Evolutionary conservation across 2,888 invertebrate species (phyloP).

Genomic region (Clistopyga incitator): DNA sequence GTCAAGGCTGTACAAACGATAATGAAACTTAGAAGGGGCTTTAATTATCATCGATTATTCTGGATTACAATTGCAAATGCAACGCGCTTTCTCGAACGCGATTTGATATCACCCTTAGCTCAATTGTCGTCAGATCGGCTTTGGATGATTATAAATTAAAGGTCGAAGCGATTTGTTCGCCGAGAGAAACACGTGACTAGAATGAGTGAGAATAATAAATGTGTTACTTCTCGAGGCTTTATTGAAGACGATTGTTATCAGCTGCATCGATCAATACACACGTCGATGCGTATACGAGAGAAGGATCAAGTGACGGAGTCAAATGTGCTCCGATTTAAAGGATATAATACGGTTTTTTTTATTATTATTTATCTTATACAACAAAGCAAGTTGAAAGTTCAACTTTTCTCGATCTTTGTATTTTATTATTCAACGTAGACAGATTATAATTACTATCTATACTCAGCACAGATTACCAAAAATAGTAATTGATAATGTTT

Average conservation of each 20-base stretch:
- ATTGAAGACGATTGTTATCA: constrained; percentile 34
- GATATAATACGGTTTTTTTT: not conserved
- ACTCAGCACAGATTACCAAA: no score
- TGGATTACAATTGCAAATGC: not conserved
- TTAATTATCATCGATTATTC: not conserved
- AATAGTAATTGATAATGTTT: no score
- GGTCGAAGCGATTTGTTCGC: constrained; percentile 21
- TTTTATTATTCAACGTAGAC: not conserved
- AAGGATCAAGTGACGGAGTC: constrained; percentile 49
- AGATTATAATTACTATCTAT: not conserved
- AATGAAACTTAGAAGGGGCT: no score
- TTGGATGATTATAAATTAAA: constrained; percentile 24
- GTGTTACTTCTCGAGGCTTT: constrained; percentile 15
- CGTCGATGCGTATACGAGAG: not conserved
- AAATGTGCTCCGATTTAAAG: constrained; percentile 3
- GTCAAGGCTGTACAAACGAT: no score
- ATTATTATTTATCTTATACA: not conserved
- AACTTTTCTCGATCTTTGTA: not conserved
- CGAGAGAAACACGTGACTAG: not conserved
- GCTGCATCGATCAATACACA: constrained; percentile 12
- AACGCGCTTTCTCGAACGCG: not conserved
- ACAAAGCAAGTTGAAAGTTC: not conserved
- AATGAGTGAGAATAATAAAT: constrained; percentile 12
- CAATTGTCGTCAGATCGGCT: not conserved
- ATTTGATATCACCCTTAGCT: not conserved